A percentile compares a stretch with the other conserved stretches of the same genome.
phyloP scores from a whole-genome alignment of 2,888 invertebrate species.

The Cantharis lateralis region DNA sequence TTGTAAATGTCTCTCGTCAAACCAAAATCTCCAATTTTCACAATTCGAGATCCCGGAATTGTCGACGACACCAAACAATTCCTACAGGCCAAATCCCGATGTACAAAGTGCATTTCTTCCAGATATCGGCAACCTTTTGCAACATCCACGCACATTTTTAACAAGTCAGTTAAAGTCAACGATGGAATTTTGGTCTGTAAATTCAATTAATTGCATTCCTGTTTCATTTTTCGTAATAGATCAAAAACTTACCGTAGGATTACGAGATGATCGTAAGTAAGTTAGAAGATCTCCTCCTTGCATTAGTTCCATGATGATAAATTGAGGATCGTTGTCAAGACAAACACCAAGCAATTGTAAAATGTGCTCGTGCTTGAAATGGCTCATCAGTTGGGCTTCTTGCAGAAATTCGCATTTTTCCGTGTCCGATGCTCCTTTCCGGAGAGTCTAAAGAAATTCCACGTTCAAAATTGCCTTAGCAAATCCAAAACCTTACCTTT shows the following conservation, averaged over 20 bases:
- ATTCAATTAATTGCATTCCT: background rate
- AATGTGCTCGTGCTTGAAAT: slow-evolving; percentile 96
- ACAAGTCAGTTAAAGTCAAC: slow-evolving; percentile 79
- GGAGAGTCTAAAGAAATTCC: slow-evolving; percentile 69
- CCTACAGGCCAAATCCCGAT: slow-evolving; percentile 93
- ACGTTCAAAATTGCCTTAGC: background rate
- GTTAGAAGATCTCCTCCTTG: slow-evolving; percentile 94
- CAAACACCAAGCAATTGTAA: slow-evolving; percentile 92
- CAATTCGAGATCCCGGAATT: slow-evolving; percentile 72
- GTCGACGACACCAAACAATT: slow-evolving; percentile 89
- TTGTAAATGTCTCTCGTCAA: slow-evolving; percentile 95
- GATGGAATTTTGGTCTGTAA: slow-evolving; percentile 65
- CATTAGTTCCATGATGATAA: slow-evolving; percentile 97
- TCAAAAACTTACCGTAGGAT: slow-evolving; percentile 64
- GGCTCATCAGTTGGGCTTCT: slow-evolving; percentile 96
- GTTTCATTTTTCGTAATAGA: background rate
- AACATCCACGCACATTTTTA: slow-evolving; percentile 94
- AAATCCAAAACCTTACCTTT: slow-evolving; percentile 67
- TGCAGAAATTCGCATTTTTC: slow-evolving; percentile 93
- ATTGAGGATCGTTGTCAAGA: slow-evolving; percentile 89
- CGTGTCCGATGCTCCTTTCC: slow-evolving; percentile 88
- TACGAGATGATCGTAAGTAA: slow-evolving; percentile 82
- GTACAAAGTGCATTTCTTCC: slow-evolving; percentile 97
- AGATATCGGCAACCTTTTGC: slow-evolving; percentile 94
- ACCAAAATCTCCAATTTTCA: slow-evolving; percentile 98